Evolutionary conservation across 2,113 vertebrate species (phyloP).

Genomic region (Podocnemis expansa): DNA sequence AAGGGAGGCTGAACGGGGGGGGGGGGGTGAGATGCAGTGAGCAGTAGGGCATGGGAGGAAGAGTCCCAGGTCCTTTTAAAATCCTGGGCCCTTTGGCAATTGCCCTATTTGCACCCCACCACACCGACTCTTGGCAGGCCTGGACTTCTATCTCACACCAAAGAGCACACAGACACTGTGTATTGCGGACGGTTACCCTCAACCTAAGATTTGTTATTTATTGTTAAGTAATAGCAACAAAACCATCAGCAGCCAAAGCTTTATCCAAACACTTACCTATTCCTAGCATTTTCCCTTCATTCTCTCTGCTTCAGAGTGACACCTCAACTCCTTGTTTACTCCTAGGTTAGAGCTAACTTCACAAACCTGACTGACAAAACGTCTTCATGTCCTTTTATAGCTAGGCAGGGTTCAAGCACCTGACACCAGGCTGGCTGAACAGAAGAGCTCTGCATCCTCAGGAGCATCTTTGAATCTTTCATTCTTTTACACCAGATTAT

Average conservation of each 20-base stretch:
- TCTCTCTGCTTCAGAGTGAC: constrained; percentile 23
- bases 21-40: no score
- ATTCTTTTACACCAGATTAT: neutral
- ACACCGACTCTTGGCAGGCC: no score
- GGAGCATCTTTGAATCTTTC: neutral
- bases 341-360: constrained; percentile 16
- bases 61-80: no score
- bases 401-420: neutral
- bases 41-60: no score
- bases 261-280: constrained; percentile 35
- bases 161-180: neutral
- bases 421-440: neutral
- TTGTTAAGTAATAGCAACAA: constrained; percentile 26
- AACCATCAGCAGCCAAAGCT: constrained; percentile 33
- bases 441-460: neutral
- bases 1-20: no score
- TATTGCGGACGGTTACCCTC: neutral
- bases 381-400: constrained; percentile 15
- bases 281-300: constrained; percentile 45
- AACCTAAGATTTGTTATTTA: neutral
- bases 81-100: no score
- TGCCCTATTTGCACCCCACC: no score
- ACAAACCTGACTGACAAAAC: constrained; percentile 45
- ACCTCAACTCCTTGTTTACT: constrained; percentile 21
- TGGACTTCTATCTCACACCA: neutral